A percentile compares a stretch with the other conserved stretches of the same genome.
phyloP scores from a whole-genome alignment of 1,140 invertebrate species.

The Lucilia sericata region DNA sequence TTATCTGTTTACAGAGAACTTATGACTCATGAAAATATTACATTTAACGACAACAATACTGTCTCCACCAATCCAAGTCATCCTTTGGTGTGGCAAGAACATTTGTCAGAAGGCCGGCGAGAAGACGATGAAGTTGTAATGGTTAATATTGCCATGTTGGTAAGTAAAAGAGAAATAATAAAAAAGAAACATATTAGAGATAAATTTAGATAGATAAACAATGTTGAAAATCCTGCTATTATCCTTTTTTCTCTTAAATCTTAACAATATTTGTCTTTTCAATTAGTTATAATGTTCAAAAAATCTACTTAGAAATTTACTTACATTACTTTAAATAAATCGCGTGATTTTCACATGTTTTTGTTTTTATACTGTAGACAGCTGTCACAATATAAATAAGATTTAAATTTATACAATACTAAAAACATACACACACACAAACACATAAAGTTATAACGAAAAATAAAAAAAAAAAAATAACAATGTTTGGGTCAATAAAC shows the following conservation, averaged over 20 bases:
- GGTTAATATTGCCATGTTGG: constrained; percentile 90
- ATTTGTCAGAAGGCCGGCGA: constrained; percentile 76
- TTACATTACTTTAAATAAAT: not conserved
- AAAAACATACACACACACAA: no score
- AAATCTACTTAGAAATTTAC: no score
- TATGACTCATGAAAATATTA: constrained; percentile 76
- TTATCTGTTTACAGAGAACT: constrained; percentile 72
- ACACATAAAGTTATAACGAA: no score
- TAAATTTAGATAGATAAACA: no score
- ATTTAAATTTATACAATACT: no score
- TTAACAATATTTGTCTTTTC: no score
- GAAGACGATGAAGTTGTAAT: constrained; percentile 83
- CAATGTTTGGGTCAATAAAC: constrained; percentile 54
- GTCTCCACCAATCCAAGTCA: constrained; percentile 76
- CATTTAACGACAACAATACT: constrained; percentile 82
- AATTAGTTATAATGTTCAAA: no score
- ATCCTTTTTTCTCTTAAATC: no score
- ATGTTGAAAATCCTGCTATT: no score
- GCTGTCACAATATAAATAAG: no score
- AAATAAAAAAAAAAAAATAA: constrained; percentile 20
- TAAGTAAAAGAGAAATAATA: no score
- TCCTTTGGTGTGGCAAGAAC: constrained; percentile 78
- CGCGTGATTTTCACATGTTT: constrained; percentile 43
- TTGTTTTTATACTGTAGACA: not conserved
- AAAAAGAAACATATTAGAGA: no score